A percentile compares a stretch with the other conserved stretches of the same genome.
Evolutionary conservation across 2,888 invertebrate genomes (phyloP).

Genomic region (Ernsta delagoae): DNA sequence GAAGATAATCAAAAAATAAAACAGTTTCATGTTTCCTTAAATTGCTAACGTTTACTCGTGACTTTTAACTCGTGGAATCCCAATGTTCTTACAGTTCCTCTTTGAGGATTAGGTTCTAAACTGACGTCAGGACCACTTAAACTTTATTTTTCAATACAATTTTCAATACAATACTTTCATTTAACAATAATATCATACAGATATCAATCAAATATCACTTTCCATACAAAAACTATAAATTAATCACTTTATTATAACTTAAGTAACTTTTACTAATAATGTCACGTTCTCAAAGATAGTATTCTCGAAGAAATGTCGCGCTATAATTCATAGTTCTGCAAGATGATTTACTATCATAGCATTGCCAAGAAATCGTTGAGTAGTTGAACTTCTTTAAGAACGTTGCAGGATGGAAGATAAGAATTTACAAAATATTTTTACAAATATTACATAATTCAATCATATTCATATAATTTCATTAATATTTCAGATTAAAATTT

Average conservation of each 20-base stretch:
- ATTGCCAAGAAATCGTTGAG: conserved; percentile 28
- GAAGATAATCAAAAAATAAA: conserved; percentile 15
- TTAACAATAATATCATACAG: too few relatives aligned
- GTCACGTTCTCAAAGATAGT: conserved; percentile 22
- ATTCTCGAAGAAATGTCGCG: conserved; percentile 24
- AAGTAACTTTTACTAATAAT: too few relatives aligned
- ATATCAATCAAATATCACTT: too few relatives aligned
- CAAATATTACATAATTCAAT: too few relatives aligned
- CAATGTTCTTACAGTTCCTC: background rate
- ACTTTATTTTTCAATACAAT: too few relatives aligned
- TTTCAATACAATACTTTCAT: too few relatives aligned
- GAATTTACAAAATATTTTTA: background rate
- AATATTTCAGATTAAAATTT: too few relatives aligned
- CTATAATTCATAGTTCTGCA: conserved; percentile 26
- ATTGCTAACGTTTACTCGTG: background rate
- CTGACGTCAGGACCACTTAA: too few relatives aligned
- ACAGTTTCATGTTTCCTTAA: background rate
- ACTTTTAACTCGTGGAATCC: background rate
- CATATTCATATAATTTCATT: background rate
- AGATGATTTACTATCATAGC: conserved; percentile 29
- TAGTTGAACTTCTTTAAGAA: conserved; percentile 15
- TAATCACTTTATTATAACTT: too few relatives aligned
- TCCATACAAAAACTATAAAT: too few relatives aligned
- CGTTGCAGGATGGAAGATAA: background rate
- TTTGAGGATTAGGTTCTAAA: too few relatives aligned